Conservation (phyloP, 2,113 vertebrate genomes). For the Rhinogobius similis region DNA sequence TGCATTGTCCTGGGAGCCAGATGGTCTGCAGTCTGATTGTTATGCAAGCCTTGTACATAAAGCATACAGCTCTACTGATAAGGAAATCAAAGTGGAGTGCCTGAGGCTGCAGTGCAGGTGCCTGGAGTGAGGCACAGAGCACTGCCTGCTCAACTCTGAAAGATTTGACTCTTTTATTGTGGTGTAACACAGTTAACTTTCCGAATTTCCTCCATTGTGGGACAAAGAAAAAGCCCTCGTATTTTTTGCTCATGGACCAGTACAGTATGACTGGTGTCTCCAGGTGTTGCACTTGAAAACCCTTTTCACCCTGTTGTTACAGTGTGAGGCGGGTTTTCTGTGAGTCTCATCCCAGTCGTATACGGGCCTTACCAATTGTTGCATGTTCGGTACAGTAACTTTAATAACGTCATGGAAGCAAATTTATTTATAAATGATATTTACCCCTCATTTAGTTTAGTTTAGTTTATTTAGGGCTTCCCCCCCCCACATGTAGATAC, state of each 20-base stretch:
- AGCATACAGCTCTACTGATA: slow-evolving; percentile 33
- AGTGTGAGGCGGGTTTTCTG: slow-evolving; percentile 19
- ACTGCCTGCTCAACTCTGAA: slow-evolving; percentile 38
- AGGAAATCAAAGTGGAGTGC: slow-evolving; percentile 59
- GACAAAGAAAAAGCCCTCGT: not conserved
- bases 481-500: no score
- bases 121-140: slow-evolving; percentile 33
- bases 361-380: not conserved
- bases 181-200: not conserved
- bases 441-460: no score
- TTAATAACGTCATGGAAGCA: not conserved
- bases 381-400: no score
- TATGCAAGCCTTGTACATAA: slow-evolving; percentile 25
- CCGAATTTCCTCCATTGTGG: not conserved
- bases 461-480: no score
- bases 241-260: not conserved
- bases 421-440: no score
- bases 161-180: not conserved
- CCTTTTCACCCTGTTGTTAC: not conserved
- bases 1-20: slow-evolving; percentile 13
- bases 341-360: not conserved
- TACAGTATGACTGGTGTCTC: not conserved
- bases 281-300: not conserved
- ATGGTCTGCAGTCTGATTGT: slow-evolving; percentile 30
- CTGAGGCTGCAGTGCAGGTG: slow-evolving; percentile 44